Evolutionary conservation across 2,888 invertebrate species (phyloP), one percentile per base, ranked within the genome.

Genomic region (Drosophila stalkeri): DNA sequence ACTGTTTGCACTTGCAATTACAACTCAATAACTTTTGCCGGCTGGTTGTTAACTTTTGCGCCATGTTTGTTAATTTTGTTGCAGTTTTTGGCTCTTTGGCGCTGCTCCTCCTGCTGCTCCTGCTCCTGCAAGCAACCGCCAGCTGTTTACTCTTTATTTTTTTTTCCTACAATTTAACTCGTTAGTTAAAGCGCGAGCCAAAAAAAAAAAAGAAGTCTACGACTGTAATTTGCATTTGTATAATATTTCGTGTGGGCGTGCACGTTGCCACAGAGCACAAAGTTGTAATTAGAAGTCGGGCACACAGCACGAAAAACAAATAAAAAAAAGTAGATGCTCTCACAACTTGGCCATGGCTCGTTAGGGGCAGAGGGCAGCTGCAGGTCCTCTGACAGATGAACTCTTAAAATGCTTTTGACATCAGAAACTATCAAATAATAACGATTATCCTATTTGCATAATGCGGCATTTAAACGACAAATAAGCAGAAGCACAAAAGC

Each of bases 351-450:
- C 11, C 2, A 4, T 44, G 35, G 16, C 5, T 31, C 39, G 16
- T 39, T 16, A n/a, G 39, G 35, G 4, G 20, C 5, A 14, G 7
- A 5, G 37, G 27, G 39, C 55, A 54, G 7, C 37, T n/a, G 56
- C 31, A 54, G 66, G 52, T 67, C 56, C 44, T 54, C 57, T 68
- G 83, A 71, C 69, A 68, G 80, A 80, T 67, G 85, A 81, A 79
- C 74, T 75, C 84, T 79, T 71, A 65, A 72, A 73, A 76, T 75
- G 82, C 78, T 82, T 85, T 83, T 85, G 90, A 90, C 89, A 90
- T 83, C 83, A 79, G 84, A 89, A 89, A 90, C 89, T 84, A 86
- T 86, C 89, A 86, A 90, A 90, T 90, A 90, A 89, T 88, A 83
- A 86, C 81, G 87, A 86, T 86, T 89, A 89, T 88, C 82, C 81